Evolutionary conservation across 1,140 invertebrate genomes (phyloP).

Genomic region (Idris sp.): DNA sequence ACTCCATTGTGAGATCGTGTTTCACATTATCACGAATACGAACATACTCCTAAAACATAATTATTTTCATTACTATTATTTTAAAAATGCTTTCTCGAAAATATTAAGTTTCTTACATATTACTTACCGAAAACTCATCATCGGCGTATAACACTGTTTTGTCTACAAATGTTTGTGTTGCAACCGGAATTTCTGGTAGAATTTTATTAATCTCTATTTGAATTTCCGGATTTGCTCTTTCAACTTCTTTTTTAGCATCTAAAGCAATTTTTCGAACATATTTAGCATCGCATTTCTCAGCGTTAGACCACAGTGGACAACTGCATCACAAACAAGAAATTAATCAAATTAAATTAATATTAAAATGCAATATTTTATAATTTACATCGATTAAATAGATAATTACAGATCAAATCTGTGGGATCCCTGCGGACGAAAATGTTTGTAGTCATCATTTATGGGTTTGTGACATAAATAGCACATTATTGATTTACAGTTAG

Average conservation of each 20-base stretch:
- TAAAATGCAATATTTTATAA: not conserved
- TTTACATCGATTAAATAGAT: too few relatives aligned
- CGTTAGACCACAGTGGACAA: slow-evolving; percentile 24
- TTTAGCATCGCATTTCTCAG: slow-evolving; percentile 66
- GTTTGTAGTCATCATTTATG: slow-evolving; percentile 79
- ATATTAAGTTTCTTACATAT: too few relatives aligned
- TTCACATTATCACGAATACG: not conserved
- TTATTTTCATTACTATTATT: too few relatives aligned
- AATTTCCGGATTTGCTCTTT: slow-evolving; percentile 64
- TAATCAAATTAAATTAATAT: slow-evolving; percentile 1
- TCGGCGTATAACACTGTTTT: too few relatives aligned
- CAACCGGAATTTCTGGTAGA: slow-evolving; percentile 42
- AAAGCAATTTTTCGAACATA: slow-evolving; percentile 74
- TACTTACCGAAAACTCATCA: too few relatives aligned
- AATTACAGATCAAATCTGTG: slow-evolving; percentile 51
- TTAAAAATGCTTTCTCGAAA: too few relatives aligned
- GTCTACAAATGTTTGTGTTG: too few relatives aligned
- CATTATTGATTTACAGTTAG: slow-evolving; percentile 81
- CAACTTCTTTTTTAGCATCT: slow-evolving; percentile 66
- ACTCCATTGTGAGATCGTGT: too few relatives aligned
- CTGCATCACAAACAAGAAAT: slow-evolving; percentile 14
- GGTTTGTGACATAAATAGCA: slow-evolving; percentile 83
- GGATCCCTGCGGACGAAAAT: slow-evolving; percentile 79
- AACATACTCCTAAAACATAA: slow-evolving; percentile 2
- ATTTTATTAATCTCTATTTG: slow-evolving; percentile 58